Evolutionary conservation across 2,888 invertebrate genomes (phyloP), one percentile per base, ranked within the genome.

Genomic region (Fragum fragum): DNA sequence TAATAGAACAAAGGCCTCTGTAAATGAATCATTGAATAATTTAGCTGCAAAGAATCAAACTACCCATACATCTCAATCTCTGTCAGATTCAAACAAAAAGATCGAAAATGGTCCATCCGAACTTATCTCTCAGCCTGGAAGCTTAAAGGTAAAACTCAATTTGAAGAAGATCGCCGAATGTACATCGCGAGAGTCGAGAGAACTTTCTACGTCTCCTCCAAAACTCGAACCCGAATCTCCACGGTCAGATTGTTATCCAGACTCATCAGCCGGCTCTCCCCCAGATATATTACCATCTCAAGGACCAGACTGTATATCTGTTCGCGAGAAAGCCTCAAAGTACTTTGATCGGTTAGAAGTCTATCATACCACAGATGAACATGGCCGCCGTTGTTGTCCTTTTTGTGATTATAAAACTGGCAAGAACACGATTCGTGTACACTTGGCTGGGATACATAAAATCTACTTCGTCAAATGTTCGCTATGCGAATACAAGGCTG

Each of bases 381-480:
- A 76, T 16, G 83, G 83, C 18, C 78, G 83, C 18, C 81, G 86
- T 0, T 86, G 86, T 59, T 86, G 86, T 69, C 86, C 86, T 29
- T 86, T 86, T 39, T 86, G 86, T 66, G 73, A 79, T 11, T 86
- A 86, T 52, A 86, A 83, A 74, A 86, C 86, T 0, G 70, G 81
- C 0, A 86, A 86, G 52, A 86, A 86, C 39, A 83, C 86, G 14
- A 86, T 86, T 29, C 79, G 86, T 14, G 86, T 86, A 14, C 86
- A 86, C 61, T 71, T 86, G 42, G 76, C 86, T 6, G 86, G 86
- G 28, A 86, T 79, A 21, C 86, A 86, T 47, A 83, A 81, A 55
- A 77, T 86, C 18, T 76, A 81, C 72, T 86, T 86, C 42, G 86
- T 86, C 1, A 79, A 81, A 63, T 86, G 86, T 73, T 86, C 86